Evolutionary conservation across 1,140 invertebrate species (phyloP).

Genomic region (Drosophila triauraria): DNA sequence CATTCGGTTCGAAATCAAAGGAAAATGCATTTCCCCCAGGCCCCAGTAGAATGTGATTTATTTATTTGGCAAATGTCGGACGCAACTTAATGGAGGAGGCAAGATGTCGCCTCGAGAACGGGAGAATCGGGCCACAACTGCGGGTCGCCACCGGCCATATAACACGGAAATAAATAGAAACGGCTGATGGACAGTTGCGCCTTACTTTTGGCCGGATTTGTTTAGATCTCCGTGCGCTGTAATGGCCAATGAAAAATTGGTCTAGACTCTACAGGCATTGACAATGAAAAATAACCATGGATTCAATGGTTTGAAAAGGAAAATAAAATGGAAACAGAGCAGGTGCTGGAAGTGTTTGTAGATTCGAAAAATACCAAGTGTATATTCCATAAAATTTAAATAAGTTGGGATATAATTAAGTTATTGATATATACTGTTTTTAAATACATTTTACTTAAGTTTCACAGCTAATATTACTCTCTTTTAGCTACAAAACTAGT

Average conservation of each 20-base stretch:
- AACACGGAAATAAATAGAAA: constrained; percentile 58
- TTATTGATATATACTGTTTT: no score
- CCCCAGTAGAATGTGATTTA: constrained; percentile 60
- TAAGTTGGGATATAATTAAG: no score
- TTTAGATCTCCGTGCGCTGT: constrained; percentile 43
- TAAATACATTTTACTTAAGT: neutral
- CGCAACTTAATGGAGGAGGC: constrained; percentile 33
- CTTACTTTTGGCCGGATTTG: constrained; percentile 54
- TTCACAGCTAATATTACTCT: neutral
- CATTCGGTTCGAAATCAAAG: constrained; percentile 54
- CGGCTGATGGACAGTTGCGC: constrained; percentile 66
- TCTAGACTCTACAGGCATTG: constrained; percentile 31
- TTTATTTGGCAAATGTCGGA: constrained; percentile 62
- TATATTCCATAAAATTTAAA: neutral
- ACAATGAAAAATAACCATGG: constrained; percentile 40
- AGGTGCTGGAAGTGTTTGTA: neutral
- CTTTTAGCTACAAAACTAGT: neutral
- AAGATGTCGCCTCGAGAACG: constrained; percentile 22
- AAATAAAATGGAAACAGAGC: neutral
- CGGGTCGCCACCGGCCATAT: constrained; percentile 21
- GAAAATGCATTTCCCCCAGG: constrained; percentile 59
- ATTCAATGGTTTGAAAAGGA: neutral
- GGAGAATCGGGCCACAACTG: constrained; percentile 16
- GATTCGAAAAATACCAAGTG: neutral
- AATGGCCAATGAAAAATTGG: constrained; percentile 53